Evolutionary conservation across 2,113 vertebrate genomes (phyloP).

Genomic region (Cebidichthys violaceus): DNA sequence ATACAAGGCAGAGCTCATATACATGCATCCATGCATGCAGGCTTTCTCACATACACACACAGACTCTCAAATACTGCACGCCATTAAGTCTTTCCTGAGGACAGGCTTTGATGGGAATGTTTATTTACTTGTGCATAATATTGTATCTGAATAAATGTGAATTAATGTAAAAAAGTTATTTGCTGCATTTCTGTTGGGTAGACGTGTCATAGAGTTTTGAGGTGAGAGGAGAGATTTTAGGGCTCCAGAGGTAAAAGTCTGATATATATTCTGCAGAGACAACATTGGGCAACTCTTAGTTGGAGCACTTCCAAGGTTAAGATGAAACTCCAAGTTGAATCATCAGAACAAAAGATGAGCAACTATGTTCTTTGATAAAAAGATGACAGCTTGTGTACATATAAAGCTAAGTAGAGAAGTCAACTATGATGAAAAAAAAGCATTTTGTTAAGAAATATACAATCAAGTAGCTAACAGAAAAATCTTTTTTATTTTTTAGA

Average conservation of each 20-base stretch:
- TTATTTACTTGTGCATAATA: constrained; percentile 45
- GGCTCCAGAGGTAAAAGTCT: constrained; percentile 7
- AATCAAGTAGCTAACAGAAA: not conserved
- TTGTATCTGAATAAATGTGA: constrained; percentile 27
- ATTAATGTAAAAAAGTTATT: constrained; percentile 21
- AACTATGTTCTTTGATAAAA: constrained; percentile 8
- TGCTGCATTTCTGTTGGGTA: constrained; percentile 18
- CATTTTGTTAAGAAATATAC: not conserved
- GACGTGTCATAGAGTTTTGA: constrained; percentile 7
- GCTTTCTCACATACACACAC: not conserved
- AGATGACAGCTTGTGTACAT: not conserved
- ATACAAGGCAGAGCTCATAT: constrained; percentile 55
- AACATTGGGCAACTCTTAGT: not conserved
- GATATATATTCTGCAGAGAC: constrained; percentile 10
- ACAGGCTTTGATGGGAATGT: constrained; percentile 42
- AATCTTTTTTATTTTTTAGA: not conserved
- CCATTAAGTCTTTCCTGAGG: constrained; percentile 25
- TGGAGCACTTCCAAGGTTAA: not conserved
- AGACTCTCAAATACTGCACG: not conserved
- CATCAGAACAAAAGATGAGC: not conserved
- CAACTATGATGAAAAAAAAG: not conserved
- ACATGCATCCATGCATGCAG: constrained; percentile 49
- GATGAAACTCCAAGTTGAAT: constrained; percentile 18
- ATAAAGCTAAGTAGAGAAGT: not conserved
- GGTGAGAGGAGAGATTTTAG: not conserved